Base-by-base conservation (phyloP, 1,140 invertebrate species). In the Solenopsis fugax region DNA sequence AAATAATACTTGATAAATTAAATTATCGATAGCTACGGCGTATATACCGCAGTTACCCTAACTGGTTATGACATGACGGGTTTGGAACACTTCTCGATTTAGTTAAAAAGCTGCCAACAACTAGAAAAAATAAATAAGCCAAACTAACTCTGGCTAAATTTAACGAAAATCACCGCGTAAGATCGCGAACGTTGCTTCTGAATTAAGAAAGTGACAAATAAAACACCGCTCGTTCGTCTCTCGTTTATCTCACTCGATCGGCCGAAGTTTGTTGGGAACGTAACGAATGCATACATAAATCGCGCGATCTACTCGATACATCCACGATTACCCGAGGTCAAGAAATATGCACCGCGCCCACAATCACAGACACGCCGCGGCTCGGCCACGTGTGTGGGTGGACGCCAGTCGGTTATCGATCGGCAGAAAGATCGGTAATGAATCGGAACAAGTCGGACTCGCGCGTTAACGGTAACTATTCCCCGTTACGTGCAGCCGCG, bases 381-480 rank as follows among this genome's bases (percentile, higher is more conserved):
- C 13, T 1, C 21, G 54, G 10, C 13, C 24, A 5, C n/a, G 64
- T 37, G 80, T 64, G 81, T 65, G 65, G 67, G 24, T 34, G 62
- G 54, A 87, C 37, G 54, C 54, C 48, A 69, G 52, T 82, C 86
- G 58, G 62, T 37, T 73, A 87, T 87, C 60, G 86, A 87, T 87
- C 80, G 69, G 60, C 67, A 67, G 45, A 88, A 87, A 88, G 87
- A 88, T 88, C 85, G 87, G 76, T 85, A 88, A 87, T 87, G 85
- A 87, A 88, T 88, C 87, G 73, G 87, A 77, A 78, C 87, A 71
- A 86, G 85, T 78, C 77, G 67, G 48, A 80, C 64, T 81, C 77
- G 48, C 50, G 65, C 85, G 50, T 29, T 88, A 88, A 88, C 87
- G 87, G 87, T 78, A 88, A 86, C 58, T 62, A 88, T 88, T 87